Evolutionary conservation across 2,113 vertebrate genomes (phyloP), one percentile per base, ranked within the genome.

Genomic region (Nerophis ophidion): DNA sequence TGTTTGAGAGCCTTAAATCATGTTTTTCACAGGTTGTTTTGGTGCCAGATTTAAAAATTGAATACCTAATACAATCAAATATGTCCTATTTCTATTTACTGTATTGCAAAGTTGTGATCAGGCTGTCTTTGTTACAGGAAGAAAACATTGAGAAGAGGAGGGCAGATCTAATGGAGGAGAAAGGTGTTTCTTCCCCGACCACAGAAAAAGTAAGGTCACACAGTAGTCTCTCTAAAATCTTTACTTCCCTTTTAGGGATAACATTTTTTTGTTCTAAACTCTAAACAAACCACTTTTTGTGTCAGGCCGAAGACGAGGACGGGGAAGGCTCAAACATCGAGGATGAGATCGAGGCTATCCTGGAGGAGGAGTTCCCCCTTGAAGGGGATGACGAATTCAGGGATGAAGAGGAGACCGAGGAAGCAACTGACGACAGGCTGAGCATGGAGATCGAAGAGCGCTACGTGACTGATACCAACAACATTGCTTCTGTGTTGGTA

Each of bases 321-420:
- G 82, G 76, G 0, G 61, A 83, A 0, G 71, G 81, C 16, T 60
- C 80, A 7, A 85, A 89, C 1, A 80, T 80, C 26, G 87, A 89
- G 7, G 86, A 91, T n/a, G 76, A 89, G 48, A 81, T 93, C 58
- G 91, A 95, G 50, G 85, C 83, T 47, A 76, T 87, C 59, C 85
- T 98, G 14, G 82, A 89, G 72, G 91, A 92, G 14, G 94, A 96
- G 66, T 95, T 95, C 81, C 87, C 83, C 26, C 75, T 81, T 2
- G 93, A 93, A 13, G 90, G 93, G 11, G 84, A 88, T 0, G 4
- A 61, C 0, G 84, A 84, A 38, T 87, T 88, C 17, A 82, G 71
- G 0, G 84, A 90, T 16, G 91, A 90, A 4, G 91, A 93, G 60
- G 95, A 95, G 69, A 86, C 87, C 33, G 91, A 92, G 68, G 61